phyloP scores from a whole-genome alignment of 2,888 invertebrate genomes.

The Pterobdella sp. region DNA sequence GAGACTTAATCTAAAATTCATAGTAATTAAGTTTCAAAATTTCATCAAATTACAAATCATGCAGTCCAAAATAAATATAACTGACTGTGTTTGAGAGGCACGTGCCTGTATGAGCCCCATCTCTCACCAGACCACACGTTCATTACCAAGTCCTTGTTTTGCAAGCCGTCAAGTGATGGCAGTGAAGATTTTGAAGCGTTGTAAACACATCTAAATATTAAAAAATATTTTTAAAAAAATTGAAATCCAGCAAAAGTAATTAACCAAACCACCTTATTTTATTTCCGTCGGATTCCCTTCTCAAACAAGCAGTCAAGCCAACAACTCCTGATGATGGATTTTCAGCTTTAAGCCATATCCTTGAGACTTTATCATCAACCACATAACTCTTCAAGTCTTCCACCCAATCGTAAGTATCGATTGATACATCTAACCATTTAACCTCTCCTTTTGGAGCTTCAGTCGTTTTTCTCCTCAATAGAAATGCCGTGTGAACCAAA shows the following conservation, averaged over 20 bases:
- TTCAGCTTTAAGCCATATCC: constrained; percentile 58
- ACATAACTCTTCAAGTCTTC: constrained; percentile 64
- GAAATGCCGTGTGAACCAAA: constrained; percentile 54
- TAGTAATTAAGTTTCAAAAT: too few species aligned
- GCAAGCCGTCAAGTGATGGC: constrained; percentile 40
- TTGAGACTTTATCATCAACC: constrained; percentile 56
- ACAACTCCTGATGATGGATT: constrained; percentile 60
- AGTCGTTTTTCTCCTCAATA: constrained; percentile 58
- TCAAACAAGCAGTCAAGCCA: constrained; percentile 82
- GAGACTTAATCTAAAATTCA: background rate
- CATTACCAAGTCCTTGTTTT: constrained; percentile 67
- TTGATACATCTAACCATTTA: constrained; percentile 28
- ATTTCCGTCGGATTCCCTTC: constrained; percentile 74
- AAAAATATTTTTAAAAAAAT: background rate
- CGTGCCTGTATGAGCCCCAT: constrained; percentile 82
- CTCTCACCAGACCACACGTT: constrained; percentile 72
- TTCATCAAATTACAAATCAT: too few species aligned
- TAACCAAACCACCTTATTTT: constrained; percentile 57
- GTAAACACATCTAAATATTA: constrained; percentile 26
- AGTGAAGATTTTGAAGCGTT: background rate
- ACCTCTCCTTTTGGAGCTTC: background rate
- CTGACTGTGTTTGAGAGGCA: constrained; percentile 55
- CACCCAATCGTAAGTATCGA: constrained; percentile 60
- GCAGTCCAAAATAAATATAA: background rate
- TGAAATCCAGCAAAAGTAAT: background rate